Percentiles rank a stretch among this genome's conserved stretches.
These are phyloP conservation scores for Griposia aprilina DNA, from an alignment of 2,888 invertebrate genomes.

Conservation along the genomic window DNA sequence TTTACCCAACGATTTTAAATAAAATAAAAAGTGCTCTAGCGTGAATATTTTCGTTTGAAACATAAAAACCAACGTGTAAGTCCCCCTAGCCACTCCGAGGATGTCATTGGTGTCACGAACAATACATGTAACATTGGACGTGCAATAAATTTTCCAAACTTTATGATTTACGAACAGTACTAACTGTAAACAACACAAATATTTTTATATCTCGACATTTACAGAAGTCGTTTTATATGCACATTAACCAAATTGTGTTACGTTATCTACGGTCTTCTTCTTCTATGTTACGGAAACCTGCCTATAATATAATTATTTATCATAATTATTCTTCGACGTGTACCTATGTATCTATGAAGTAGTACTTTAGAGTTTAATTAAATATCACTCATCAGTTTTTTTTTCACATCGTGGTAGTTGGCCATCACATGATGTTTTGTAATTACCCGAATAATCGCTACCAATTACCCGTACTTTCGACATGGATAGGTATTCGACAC, in stretches of 20 bases:
- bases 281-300: constrained; percentile 1
- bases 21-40: not conserved
- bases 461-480: not conserved
- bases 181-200: constrained; percentile 51
- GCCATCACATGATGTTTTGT: no score
- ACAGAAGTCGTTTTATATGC: constrained; percentile 48
- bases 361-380: no score
- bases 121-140: constrained; percentile 19
- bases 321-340: not conserved
- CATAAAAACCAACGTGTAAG: not conserved
- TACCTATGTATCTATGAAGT: no score
- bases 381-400: not conserved
- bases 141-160: constrained; percentile 52
- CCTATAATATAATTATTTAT: not conserved
- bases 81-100: not conserved
- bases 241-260: constrained; percentile 40
- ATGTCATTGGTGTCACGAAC: constrained; percentile 6
- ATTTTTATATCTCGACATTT: constrained; percentile 51
- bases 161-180: constrained; percentile 54
- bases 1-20: not conserved
- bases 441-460: not conserved
- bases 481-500: not conserved
- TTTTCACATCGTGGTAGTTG: no score
- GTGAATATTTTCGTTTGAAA: not conserved
- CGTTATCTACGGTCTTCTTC: constrained; percentile 5